A percentile compares a stretch with the other conserved stretches of the same genome.
Evolutionary conservation across 2,113 vertebrate species (phyloP).

Genomic region (Psophia crepitans): DNA sequence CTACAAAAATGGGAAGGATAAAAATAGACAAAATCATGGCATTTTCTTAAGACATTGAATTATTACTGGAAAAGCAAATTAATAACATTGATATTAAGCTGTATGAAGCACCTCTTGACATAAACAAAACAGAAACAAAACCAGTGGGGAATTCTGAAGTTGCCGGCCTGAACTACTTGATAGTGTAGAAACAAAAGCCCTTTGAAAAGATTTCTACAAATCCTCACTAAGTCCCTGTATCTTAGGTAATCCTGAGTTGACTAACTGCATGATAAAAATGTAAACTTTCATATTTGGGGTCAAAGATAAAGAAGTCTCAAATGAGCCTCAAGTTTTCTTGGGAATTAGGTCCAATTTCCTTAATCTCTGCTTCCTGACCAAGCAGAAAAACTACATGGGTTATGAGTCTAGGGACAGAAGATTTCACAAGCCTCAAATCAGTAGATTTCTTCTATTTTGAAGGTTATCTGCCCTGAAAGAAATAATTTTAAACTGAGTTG

Average conservation of each 20-base stretch:
- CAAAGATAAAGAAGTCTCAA: background rate
- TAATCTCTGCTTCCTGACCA: background rate
- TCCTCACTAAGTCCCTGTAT: background rate
- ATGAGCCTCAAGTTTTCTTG: background rate
- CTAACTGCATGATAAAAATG: background rate
- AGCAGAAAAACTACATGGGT: background rate
- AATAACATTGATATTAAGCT: background rate
- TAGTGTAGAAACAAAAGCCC: background rate
- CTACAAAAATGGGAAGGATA: background rate
- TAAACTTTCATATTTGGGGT: background rate
- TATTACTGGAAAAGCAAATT: background rate
- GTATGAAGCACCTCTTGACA: background rate
- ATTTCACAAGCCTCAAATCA: background rate
- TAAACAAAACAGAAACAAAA: background rate
- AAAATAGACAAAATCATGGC: background rate
- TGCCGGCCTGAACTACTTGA: background rate
- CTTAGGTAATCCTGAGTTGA: background rate
- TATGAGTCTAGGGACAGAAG: background rate
- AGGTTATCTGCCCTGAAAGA: background rate
- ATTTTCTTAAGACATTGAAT: background rate
- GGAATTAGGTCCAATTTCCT: background rate
- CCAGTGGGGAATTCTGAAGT: background rate
- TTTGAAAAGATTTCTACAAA: constrained; percentile 22
- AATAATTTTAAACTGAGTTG: background rate
- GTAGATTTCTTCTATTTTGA: background rate